A percentile compares a stretch with the other conserved stretches of the same genome.
These are phyloP conservation scores for Scyliorhinus canicula DNA, from an alignment of 2,797 vertebrate species.

Conservation along the genomic window DNA sequence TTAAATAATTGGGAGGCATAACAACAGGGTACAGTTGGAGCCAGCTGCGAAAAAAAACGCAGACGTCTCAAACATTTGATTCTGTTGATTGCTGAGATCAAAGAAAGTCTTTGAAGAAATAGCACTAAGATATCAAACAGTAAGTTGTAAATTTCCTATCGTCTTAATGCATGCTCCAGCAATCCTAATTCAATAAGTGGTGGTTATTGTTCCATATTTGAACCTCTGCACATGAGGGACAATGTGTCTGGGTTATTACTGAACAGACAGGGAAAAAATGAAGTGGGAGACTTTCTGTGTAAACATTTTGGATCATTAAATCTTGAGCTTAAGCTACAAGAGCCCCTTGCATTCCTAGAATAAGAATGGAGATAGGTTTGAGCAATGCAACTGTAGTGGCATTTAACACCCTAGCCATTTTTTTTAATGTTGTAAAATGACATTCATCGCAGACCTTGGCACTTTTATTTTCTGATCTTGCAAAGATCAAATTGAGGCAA, in stretches of 20 bases:
- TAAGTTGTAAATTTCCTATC: neutral
- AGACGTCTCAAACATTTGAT: neutral
- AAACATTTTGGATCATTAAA: slow-evolving; percentile 2
- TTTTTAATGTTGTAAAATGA: neutral
- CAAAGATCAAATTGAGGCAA: neutral
- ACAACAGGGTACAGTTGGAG: slow-evolving; percentile 2
- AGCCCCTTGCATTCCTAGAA: neutral
- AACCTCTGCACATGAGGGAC: neutral
- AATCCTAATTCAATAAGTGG: neutral
- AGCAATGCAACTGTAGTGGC: neutral
- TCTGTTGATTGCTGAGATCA: neutral
- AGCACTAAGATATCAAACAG: slow-evolving; percentile 1
- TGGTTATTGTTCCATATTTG: neutral
- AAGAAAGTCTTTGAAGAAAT: slow-evolving; percentile 15
- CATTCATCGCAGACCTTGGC: neutral
- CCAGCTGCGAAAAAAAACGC: neutral
- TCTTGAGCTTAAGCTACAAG: neutral
- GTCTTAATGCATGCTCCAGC: neutral
- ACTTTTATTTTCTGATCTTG: neutral
- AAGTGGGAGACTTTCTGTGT: neutral
- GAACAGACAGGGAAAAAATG: neutral
- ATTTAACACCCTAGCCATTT: neutral
- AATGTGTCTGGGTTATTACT: neutral
- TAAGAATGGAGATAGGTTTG: neutral
- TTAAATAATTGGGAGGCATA: neutral